phyloP scores from a whole-genome alignment of 1,140 invertebrate species.

The Yoshiicerus persimilis region DNA sequence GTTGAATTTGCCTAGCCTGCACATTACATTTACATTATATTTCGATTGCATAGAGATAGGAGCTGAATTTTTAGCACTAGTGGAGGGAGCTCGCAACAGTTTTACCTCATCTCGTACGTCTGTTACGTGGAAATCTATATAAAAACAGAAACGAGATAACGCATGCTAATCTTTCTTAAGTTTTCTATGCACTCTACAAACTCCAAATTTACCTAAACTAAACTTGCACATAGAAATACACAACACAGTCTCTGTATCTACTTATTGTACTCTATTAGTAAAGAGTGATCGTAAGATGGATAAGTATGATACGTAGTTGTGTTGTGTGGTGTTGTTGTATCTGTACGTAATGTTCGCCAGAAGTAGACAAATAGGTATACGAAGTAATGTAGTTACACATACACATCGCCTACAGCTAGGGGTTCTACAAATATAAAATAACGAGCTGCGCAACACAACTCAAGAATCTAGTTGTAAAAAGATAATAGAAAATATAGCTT shows the following conservation, averaged over 20 bases:
- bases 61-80: background rate
- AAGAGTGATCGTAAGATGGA: background rate
- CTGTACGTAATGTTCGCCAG: background rate
- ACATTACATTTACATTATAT: background rate
- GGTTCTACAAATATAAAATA: background rate
- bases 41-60: background rate
- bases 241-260: background rate
- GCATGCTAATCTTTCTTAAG: background rate
- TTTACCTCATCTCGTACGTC: background rate
- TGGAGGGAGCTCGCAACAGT: background rate
- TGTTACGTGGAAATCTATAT: background rate
- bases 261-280: background rate
- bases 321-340: background rate
- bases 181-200: background rate
- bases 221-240: background rate
- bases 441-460: background rate
- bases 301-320: background rate
- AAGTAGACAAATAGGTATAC: background rate
- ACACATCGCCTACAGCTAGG: background rate
- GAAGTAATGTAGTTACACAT: background rate
- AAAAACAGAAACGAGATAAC: background rate
- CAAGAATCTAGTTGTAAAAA: background rate
- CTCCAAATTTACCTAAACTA: too few species aligned
- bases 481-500: background rate
- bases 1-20: background rate